Base-by-base conservation (phyloP, 2,113 vertebrate species). In the Opisthocomus hoazin region DNA sequence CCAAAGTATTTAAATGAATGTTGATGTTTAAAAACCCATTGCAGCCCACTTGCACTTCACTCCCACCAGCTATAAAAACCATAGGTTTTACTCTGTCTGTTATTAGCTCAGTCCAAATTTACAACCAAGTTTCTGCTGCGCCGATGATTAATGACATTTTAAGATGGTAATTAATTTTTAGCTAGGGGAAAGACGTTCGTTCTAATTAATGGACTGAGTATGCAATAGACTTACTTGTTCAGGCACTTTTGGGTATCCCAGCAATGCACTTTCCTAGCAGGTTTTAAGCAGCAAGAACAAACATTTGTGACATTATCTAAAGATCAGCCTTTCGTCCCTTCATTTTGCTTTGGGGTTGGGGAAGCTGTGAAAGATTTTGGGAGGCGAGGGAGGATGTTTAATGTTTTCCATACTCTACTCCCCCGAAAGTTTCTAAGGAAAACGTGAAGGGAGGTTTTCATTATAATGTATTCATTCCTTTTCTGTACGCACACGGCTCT, bases 111-210 rank as follows among this genome's bases (percentile, higher is more conserved):
- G 83, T 79, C 71, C 95, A 97, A 75, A 96, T 96, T 92, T 95
- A 95, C 89, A 87, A 96, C 74, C 90, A 95, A 77, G 79, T 96
- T 94, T 97, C 95, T 96, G 74, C 84, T 95, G 78, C 0, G 3
- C 39, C n/a, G 8, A 90, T 97, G 96, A 98, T 97, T 98, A 97
- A 97, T 96, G 92, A 74, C 88, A 96, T 96, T 97, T 97, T 97
- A 97, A 96, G 96, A 92, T 66, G 89, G 93, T 97, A 98, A 98
- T 98, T 98, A 98, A 96, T 96, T 97, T 96, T 97, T 89, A 96
- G 89, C 94, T 96, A 65, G 79, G 63, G 37, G 82, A 95, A 94
- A 98, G 91, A 90, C 56, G 43, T 76, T 71, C 93, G 92, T 97
- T 96, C 90, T 97, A 97, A 98, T 98, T 97, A 98, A 97, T 79